A percentile compares a stretch with the other conserved stretches of the same genome.
Conservation (phyloP, 2,888 invertebrate genomes). For the Agriotes lineatus region DNA sequence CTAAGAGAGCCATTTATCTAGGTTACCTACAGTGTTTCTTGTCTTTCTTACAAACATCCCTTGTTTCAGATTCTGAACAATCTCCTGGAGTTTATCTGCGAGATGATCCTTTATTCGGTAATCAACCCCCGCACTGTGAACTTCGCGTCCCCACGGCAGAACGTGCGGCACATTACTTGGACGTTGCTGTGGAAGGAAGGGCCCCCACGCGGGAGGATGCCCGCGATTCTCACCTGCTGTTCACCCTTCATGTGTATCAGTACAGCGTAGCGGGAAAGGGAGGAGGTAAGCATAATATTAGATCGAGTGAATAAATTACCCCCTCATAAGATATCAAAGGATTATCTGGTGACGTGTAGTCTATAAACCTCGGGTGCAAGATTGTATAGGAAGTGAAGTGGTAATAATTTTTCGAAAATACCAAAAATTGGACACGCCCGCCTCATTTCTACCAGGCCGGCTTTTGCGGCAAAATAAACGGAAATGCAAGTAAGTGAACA, state of each 20-base stretch:
- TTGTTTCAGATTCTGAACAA: constrained; percentile 82
- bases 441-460: no score
- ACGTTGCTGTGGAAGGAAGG: constrained; percentile 89
- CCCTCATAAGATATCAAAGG: no score
- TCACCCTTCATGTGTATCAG: constrained; percentile 96
- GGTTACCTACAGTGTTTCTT: constrained; percentile 10
- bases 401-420: no score
- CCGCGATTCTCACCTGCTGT: constrained; percentile 91
- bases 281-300: no score
- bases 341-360: no score
- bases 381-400: no score
- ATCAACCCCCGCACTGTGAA: constrained; percentile 90
- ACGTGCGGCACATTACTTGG: constrained; percentile 94
- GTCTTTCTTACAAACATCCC: not conserved
- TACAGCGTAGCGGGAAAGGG: constrained; percentile 93
- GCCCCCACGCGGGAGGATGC: constrained; percentile 74
- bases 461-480: no score
- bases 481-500: no score
- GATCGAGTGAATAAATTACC: no score
- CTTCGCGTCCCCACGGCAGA: constrained; percentile 95
- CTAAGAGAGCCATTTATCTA: constrained; percentile 23
- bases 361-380: no score
- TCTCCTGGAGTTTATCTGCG: constrained; percentile 93
- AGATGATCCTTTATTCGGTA: constrained; percentile 92
- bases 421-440: no score